Evolutionary conservation across 1,140 invertebrate species (phyloP).

Genomic region (Gryllus bimaculatus): DNA sequence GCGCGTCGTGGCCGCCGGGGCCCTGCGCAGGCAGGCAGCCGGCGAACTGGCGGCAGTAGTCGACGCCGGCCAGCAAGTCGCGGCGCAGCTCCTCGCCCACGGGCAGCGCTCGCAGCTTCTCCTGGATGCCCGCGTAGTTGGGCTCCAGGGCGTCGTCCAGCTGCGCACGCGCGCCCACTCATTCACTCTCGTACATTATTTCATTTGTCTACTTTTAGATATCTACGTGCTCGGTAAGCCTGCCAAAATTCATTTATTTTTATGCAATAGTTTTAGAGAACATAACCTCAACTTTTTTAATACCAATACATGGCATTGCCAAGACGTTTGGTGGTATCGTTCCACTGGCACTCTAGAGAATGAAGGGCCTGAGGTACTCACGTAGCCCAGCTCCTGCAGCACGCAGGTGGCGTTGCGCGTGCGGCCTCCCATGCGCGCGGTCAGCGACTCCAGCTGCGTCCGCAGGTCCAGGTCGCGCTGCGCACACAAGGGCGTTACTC

Average conservation of each 20-base stretch:
- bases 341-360: too few species aligned
- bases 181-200: too few species aligned
- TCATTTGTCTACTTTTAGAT: not conserved
- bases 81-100: slow-evolving; percentile 45
- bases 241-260: too few species aligned
- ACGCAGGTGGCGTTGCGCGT: slow-evolving; percentile 52
- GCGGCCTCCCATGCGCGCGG: slow-evolving; percentile 39
- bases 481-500: not conserved
- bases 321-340: too few species aligned
- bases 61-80: slow-evolving; percentile 51
- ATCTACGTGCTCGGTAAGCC: not conserved
- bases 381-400: slow-evolving; percentile 56
- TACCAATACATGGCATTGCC: too few species aligned
- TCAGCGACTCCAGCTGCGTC: slow-evolving; percentile 45
- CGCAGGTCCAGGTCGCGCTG: slow-evolving; percentile 42
- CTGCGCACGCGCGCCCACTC: slow-evolving; percentile 20
- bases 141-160: slow-evolving; percentile 45
- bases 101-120: slow-evolving; percentile 45
- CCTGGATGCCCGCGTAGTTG: slow-evolving; percentile 48
- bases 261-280: too few species aligned
- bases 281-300: too few species aligned
- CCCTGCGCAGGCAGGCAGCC: slow-evolving; percentile 23
- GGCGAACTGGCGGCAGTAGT: slow-evolving; percentile 54
- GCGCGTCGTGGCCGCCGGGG: not conserved
- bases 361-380: slow-evolving; percentile 32